These are phyloP conservation scores for Hemibagrus wyckioides DNA, from an alignment of 2,113 vertebrate species.

Conservation along the genomic window DNA sequence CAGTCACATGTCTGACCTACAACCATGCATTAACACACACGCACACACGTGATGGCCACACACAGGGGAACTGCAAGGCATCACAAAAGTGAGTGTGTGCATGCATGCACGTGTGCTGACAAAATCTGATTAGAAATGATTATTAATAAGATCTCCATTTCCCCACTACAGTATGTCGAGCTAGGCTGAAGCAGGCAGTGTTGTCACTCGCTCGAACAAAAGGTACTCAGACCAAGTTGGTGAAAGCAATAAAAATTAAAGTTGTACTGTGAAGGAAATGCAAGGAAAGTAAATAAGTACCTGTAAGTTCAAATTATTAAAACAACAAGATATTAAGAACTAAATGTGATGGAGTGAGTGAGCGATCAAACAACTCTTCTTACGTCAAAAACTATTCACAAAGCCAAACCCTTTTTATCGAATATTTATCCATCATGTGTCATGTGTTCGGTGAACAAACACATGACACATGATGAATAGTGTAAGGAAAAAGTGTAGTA, in stretches of 20 bases:
- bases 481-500: too few species aligned
- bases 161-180: background rate
- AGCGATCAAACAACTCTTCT: too few species aligned
- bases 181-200: background rate
- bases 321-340: too few species aligned
- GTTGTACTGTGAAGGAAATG: background rate
- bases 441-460: too few species aligned
- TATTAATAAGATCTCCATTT: background rate
- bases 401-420: too few species aligned
- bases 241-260: background rate
- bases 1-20: slow-evolving; percentile 55
- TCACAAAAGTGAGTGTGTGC: slow-evolving; percentile 4
- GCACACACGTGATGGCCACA: background rate
- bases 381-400: too few species aligned
- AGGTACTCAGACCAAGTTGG: background rate
- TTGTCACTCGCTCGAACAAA: background rate
- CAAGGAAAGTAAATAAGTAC: too few species aligned
- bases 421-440: too few species aligned
- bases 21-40: background rate
- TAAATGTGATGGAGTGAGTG: too few species aligned
- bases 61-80: background rate
- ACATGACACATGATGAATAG: too few species aligned
- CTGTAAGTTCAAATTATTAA: too few species aligned
- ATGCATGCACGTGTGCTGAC: background rate
- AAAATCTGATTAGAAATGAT: background rate